Evolutionary conservation across 2,888 invertebrate genomes (phyloP).

Genomic region (Choristoneura rosaceana): DNA sequence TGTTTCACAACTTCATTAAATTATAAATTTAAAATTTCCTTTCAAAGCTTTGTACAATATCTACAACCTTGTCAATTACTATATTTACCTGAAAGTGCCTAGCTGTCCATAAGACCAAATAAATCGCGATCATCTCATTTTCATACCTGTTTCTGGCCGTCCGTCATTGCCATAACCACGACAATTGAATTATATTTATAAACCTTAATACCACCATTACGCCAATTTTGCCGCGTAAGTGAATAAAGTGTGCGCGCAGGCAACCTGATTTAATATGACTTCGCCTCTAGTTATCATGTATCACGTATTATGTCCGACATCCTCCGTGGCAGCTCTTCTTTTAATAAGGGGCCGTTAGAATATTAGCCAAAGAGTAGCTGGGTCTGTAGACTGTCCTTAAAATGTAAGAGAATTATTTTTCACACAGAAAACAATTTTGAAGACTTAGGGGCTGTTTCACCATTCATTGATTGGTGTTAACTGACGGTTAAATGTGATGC

Average conservation of each 20-base stretch:
- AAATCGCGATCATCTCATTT: constrained; percentile 19
- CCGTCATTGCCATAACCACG: constrained; percentile 40
- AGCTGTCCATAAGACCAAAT: constrained; percentile 1
- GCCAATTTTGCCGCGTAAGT: constrained; percentile 67
- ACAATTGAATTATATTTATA: constrained; percentile 67
- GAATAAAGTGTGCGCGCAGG: constrained; percentile 68
- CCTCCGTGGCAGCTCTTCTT: constrained; percentile 69
- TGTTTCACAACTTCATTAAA: too few relatives aligned
- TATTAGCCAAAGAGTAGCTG: constrained; percentile 59
- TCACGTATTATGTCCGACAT: constrained; percentile 69
- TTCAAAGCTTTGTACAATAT: not conserved
- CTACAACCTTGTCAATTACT: not conserved
- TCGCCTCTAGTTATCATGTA: constrained; percentile 81
- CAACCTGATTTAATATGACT: constrained; percentile 71
- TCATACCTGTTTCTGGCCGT: constrained; percentile 30
- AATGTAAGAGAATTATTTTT: not conserved
- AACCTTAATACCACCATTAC: constrained; percentile 68
- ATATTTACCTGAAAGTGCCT: not conserved
- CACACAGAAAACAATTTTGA: not conserved
- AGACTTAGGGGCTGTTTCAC: too few relatives aligned
- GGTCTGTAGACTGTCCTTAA: not conserved
- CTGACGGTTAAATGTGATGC: too few relatives aligned
- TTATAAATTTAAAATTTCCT: too few relatives aligned
- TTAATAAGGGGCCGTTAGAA: constrained; percentile 76
- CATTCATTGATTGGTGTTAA: too few relatives aligned